phyloP scores from a whole-genome alignment of 2,888 invertebrate genomes.

The Trilocha varians region DNA sequence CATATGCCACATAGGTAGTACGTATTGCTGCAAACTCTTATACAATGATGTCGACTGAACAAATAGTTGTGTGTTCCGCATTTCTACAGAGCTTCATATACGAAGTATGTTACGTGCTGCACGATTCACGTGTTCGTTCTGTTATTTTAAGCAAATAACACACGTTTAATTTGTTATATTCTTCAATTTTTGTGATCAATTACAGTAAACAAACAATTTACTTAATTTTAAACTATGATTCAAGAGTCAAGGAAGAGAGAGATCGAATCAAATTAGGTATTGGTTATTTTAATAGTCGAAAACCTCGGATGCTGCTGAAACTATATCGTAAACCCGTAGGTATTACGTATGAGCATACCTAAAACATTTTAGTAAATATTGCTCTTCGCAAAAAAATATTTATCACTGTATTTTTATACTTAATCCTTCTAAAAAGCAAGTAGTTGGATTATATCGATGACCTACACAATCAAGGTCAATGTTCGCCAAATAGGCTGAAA shows the following conservation, averaged over 20 bases:
- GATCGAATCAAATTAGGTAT: too few species aligned
- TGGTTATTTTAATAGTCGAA: too few species aligned
- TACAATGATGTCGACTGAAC: slow-evolving; percentile 71
- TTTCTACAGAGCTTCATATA: slow-evolving; percentile 69
- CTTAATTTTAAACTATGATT: too few species aligned
- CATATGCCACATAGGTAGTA: slow-evolving; percentile 50
- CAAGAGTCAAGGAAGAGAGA: too few species aligned
- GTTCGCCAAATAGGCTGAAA: slow-evolving; percentile 53
- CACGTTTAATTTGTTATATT: background rate
- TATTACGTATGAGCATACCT: too few species aligned
- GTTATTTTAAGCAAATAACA: background rate
- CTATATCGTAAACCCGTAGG: too few species aligned
- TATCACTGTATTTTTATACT: too few species aligned
- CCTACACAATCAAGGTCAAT: slow-evolving; percentile 39
- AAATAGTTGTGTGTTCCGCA: slow-evolving; percentile 71
- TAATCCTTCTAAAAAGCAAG: too few species aligned
- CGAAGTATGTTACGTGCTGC: slow-evolving; percentile 53
- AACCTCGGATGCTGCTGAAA: too few species aligned
- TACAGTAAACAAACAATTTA: background rate
- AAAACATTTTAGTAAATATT: too few species aligned
- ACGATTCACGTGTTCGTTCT: slow-evolving; percentile 20
- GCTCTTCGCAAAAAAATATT: too few species aligned
- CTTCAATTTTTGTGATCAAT: background rate
- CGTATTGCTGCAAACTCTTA: slow-evolving; percentile 66
- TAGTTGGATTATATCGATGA: background rate